Percentiles rank a stretch among this genome's conserved stretches.
Conservation (phyloP, 2,797 vertebrate species). For the Lagocephalus sceleratus region DNA sequence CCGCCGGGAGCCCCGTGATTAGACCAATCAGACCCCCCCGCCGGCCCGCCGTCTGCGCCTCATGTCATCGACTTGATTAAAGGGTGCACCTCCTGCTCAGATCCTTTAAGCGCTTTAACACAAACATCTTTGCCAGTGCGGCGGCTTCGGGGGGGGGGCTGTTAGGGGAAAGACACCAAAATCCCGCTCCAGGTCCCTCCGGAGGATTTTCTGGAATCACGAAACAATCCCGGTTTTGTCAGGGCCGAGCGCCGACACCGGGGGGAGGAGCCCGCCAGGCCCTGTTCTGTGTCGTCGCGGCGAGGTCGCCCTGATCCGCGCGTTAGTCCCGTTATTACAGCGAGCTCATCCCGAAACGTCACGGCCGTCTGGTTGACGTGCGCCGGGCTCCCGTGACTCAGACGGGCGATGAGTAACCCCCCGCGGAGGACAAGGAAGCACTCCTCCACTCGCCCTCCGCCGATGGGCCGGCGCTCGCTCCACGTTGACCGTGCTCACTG, state of each 20-base stretch:
- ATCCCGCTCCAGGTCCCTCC: too few relatives aligned
- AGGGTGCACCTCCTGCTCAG: slow-evolving; percentile 47
- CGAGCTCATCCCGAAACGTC: slow-evolving; percentile 68
- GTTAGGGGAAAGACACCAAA: too few relatives aligned
- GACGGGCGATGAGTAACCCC: slow-evolving; percentile 62
- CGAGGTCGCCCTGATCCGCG: slow-evolving; percentile 50
- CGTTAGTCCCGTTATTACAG: slow-evolving; percentile 60
- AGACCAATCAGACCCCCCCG: slow-evolving; percentile 67
- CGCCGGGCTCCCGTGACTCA: slow-evolving; percentile 63
- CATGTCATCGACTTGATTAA: slow-evolving; percentile 70
- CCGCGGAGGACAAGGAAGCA: slow-evolving; percentile 28
- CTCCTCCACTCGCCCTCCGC: too few relatives aligned
- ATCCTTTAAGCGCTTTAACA: slow-evolving; percentile 39
- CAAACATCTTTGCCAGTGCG: slow-evolving; percentile 45
- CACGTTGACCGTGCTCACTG: too few relatives aligned
- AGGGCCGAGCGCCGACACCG: too few relatives aligned
- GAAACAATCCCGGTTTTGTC: background rate
- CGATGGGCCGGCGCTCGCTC: too few relatives aligned
- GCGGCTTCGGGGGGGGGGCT: slow-evolving; percentile 22
- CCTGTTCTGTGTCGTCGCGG: slow-evolving; percentile 37
- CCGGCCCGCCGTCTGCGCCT: slow-evolving; percentile 57
- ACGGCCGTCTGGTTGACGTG: slow-evolving; percentile 64
- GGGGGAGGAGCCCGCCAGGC: slow-evolving; percentile 22
- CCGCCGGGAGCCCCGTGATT: slow-evolving; percentile 63
- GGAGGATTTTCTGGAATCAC: background rate